Conservation (phyloP, 2,113 vertebrate genomes). For the Sander lucioperca region DNA sequence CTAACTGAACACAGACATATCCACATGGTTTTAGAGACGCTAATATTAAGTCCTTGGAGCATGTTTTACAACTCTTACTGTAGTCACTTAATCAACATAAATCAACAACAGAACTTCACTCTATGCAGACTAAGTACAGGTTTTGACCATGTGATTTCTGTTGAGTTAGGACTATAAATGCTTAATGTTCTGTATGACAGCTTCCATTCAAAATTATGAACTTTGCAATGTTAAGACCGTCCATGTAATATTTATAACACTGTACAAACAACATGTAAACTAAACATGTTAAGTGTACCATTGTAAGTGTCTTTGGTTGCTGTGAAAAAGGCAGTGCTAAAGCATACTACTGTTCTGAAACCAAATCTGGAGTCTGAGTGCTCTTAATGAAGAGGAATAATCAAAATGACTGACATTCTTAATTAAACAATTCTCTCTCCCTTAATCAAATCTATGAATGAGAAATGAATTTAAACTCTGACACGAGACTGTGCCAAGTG, state of each 20-base stretch:
- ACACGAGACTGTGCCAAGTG: slow-evolving; percentile 46
- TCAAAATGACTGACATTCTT: slow-evolving; percentile 69
- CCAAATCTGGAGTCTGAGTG: slow-evolving; percentile 13
- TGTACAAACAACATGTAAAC: neutral
- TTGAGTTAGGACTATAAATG: neutral
- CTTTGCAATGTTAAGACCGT: neutral
- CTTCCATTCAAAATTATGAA: slow-evolving; percentile 12
- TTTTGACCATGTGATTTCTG: neutral
- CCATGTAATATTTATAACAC: neutral
- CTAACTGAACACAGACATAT: slow-evolving; percentile 21
- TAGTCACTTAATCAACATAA: slow-evolving; percentile 18
- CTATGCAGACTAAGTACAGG: neutral
- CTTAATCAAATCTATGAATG: slow-evolving; percentile 78
- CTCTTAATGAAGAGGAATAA: slow-evolving; percentile 66
- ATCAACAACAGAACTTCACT: slow-evolving; percentile 17
- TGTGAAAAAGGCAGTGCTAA: neutral
- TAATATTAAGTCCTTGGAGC: slow-evolving; percentile 3
- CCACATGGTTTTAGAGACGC: slow-evolving; percentile 27
- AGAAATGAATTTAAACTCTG: slow-evolving; percentile 72
- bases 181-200: neutral
- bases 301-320: slow-evolving; percentile 16
- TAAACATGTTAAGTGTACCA: neutral
- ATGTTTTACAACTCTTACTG: slow-evolving; percentile 10
- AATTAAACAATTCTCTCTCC: slow-evolving; percentile 77
- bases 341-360: neutral